A percentile compares a stretch with the other conserved stretches of the same genome.
These are phyloP conservation scores for Myiozetetes cayanensis DNA, from an alignment of 2,113 vertebrate species.

Conservation along the genomic window DNA sequence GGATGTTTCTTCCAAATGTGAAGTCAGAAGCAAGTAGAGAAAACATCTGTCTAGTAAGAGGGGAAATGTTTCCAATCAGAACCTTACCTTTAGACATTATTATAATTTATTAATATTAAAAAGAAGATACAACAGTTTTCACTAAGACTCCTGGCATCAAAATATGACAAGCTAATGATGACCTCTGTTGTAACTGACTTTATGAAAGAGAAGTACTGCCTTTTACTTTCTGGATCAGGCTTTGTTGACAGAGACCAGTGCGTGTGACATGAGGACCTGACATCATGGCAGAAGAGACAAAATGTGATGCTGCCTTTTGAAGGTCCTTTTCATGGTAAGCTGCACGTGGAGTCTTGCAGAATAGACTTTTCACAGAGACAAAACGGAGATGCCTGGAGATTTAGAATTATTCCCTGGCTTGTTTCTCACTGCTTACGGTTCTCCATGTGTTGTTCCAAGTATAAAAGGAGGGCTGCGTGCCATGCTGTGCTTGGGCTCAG, in stretches of 20 bases:
- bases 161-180: not conserved
- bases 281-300: not conserved
- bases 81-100: not conserved
- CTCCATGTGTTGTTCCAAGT: not conserved
- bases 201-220: not conserved
- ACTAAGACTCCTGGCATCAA: not conserved
- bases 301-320: not conserved
- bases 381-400: not conserved
- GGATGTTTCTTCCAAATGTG: not conserved
- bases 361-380: not conserved
- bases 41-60: not conserved
- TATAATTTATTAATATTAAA: not conserved
- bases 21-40: not conserved
- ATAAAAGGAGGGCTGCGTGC: rapidly evolving
- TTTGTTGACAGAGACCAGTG: not conserved
- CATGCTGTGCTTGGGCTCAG: rapidly evolving
- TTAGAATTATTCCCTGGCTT: not conserved
- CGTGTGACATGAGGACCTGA: not conserved
- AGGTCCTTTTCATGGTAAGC: not conserved
- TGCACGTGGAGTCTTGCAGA: rapidly evolving
- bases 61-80: not conserved
- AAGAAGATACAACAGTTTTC: not conserved
- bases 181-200: not conserved
- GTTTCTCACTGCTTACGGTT: not conserved
- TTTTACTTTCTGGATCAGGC: not conserved